These are phyloP conservation scores for Drosophila neonasuta DNA, from an alignment of 2,888 invertebrate species.

Conservation along the genomic window DNA sequence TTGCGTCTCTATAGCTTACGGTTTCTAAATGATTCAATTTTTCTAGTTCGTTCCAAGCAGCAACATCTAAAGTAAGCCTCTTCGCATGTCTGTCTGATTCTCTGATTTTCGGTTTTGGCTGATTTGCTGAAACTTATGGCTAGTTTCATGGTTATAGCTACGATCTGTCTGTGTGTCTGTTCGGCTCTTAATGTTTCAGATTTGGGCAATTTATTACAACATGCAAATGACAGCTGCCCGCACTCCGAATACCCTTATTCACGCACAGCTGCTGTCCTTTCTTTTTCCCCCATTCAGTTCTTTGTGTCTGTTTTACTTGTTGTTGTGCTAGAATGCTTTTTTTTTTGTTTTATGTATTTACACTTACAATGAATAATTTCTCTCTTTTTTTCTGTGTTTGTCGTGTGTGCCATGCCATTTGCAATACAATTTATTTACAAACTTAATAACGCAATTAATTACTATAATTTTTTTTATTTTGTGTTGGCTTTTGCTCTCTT, in stretches of 20 bases:
- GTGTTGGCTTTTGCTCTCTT: constrained; percentile 26
- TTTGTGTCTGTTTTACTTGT: constrained; percentile 32
- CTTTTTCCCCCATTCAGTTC: constrained; percentile 36
- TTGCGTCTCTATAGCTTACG: constrained; percentile 3
- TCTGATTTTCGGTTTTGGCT: constrained; percentile 38
- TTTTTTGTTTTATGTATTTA: constrained; percentile 56
- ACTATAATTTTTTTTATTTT: constrained; percentile 21
- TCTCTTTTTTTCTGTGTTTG: constrained; percentile 26
- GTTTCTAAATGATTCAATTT: constrained; percentile 6
- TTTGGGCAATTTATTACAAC: constrained; percentile 55
- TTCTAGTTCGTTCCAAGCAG: constrained; percentile 31
- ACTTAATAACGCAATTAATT: constrained; percentile 73
- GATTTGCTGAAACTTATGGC: constrained; percentile 40
- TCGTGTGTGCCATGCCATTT: constrained; percentile 59
- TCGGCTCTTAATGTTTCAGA: constrained; percentile 12
- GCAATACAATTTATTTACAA: constrained; percentile 74
- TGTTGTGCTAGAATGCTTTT: constrained; percentile 22
- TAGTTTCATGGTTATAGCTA: constrained; percentile 24
- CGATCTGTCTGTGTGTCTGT: constrained; percentile 7
- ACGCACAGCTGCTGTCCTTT: constrained; percentile 7
- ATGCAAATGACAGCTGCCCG: constrained; percentile 53
- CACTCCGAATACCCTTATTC: constrained; percentile 3
- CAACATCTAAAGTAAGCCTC: constrained; percentile 52
- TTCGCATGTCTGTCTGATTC: constrained; percentile 18
- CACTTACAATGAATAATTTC: constrained; percentile 59